Base-by-base conservation (phyloP, 37 sponge, comb jelly and placozoan genomes). In the Tethya wilhelma region DNA sequence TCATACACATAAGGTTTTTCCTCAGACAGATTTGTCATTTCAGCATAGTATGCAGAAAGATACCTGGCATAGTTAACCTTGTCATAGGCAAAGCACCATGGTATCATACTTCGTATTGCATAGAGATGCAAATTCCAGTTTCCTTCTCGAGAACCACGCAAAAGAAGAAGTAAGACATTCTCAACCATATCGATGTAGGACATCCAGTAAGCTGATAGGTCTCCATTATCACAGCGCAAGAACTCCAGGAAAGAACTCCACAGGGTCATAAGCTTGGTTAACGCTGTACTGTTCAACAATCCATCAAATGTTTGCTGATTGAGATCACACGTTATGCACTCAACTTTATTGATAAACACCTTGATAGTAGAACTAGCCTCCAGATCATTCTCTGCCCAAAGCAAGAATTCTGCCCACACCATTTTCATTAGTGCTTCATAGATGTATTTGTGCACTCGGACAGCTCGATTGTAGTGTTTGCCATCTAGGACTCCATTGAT, bases 41-140 rank as follows among this genome's bases (percentile, higher is more conserved):
- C 63, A 20, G 67, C 67, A 66, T 66, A 66, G 67, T 66, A 66
- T 66, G 67, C 67, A 32, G 67, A 33, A 66, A 33, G 67, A 31
- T 66, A 66, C 37, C 67, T 20, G n/a, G 14, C 63, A 62, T 62
- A 62, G 29, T 9, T 23, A 23, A 62, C 63, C n/a, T 62, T 62
- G 67, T 66, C 67, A 66, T 66, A 66, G 19, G 38, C 67, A 66
- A 66, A 66, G 67, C 37, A 66, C 67, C 67, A 66, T 66, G 67
- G 67, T 7, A 66, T 66, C 34, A 66, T 66, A 7, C 8, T 32
- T 66, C 67, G 11, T 66, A 60, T 60, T 7, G 62, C 62, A 60
- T 60, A 26, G 5, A 66, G 38, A 33, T 66, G 34, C 67, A 33
- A 66, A 66, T 33, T 66, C 67, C 67, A 66, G 19, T 66, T 66